A percentile compares a stretch with the other conserved stretches of the same genome.
Evolutionary conservation across 2,113 vertebrate species (phyloP).

Genomic region (Heptranchias perlo): DNA sequence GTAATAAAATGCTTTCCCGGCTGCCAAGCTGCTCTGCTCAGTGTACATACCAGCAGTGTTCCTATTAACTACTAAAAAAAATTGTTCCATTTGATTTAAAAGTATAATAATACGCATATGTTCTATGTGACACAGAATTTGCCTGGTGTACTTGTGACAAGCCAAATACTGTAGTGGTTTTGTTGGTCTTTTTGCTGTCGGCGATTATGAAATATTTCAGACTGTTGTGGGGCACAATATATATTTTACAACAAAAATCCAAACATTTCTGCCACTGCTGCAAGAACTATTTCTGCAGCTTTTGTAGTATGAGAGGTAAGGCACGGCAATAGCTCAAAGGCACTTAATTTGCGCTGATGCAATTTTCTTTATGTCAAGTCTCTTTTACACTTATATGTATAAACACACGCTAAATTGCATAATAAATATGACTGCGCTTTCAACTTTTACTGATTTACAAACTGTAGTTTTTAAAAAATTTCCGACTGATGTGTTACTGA

Average conservation of each 20-base stretch:
- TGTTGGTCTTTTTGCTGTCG: not conserved
- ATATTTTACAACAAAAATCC: not conserved
- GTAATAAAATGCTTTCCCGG: conserved; percentile 32
- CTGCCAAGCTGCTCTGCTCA: conserved; percentile 28
- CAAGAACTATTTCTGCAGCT: not conserved
- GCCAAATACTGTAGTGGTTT: conserved; percentile 24
- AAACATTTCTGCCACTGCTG: not conserved
- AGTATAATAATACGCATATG: conserved; percentile 34
- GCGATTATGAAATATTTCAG: not conserved
- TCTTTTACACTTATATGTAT: not conserved
- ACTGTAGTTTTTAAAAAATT: not conserved
- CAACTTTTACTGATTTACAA: not conserved
- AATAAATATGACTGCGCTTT: not conserved
- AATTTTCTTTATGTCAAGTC: not conserved
- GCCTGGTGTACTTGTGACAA: conserved; percentile 27
- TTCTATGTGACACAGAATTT: not conserved
- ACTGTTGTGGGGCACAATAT: not conserved
- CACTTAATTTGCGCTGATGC: not conserved
- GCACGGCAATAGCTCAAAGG: not conserved
- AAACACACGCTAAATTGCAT: not conserved
- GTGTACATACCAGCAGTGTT: conserved; percentile 27
- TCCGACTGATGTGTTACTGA: not conserved
- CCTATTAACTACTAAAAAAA: conserved; percentile 26
- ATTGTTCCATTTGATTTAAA: conserved; percentile 31
- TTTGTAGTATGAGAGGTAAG: not conserved